Evolutionary conservation across 2,888 invertebrate species (phyloP), one percentile per base, ranked within the genome.

Genomic region (Eustalomyia histrio): DNA sequence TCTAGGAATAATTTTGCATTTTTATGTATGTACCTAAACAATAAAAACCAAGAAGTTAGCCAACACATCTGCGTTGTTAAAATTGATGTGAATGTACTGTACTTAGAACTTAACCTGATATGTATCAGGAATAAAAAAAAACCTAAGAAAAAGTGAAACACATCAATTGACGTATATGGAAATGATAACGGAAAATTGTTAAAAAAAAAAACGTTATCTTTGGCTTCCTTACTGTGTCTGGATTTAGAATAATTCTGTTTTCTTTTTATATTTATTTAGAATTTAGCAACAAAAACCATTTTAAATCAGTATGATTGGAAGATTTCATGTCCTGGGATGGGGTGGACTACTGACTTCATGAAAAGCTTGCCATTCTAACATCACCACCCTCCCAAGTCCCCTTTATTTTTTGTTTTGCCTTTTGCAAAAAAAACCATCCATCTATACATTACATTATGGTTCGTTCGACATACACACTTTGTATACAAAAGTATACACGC

Each of bases 131-230:
- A 58, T 53, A 64, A 39, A 76, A 71, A 71, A 69, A 68, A 52
- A 50, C 43, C 24, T n/a, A 43, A 63, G 39, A 73, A 75, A 76
- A 73, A 85, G 84, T 87, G 85, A 88, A 88, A 88, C 87, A 87
- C 89, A 88, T 87, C 89, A 87, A 87, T 88, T 89, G 87, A 86
- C 87, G 87, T 88, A 86, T 78, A 81, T 87, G 87, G 84, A 86
- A 87, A 88, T 88, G 87, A 87, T 88, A 88, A 86, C 86, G 85
- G 86, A 85, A 86, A 86, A 85, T 86, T 86, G 87, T 85, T 87
- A 88, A 88, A 87, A 57, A 16, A 57, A 29, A 29, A 87, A 84
- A 81, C 82, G 83, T 85, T 90, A 89, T 90, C 89, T 88, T 87
- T 89, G 87, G 87, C 88, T 89, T 89, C 87, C 86, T 86, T 87